phyloP scores from a whole-genome alignment of 92 coral and sea anemone genomes.

The Ricordea florida region DNA sequence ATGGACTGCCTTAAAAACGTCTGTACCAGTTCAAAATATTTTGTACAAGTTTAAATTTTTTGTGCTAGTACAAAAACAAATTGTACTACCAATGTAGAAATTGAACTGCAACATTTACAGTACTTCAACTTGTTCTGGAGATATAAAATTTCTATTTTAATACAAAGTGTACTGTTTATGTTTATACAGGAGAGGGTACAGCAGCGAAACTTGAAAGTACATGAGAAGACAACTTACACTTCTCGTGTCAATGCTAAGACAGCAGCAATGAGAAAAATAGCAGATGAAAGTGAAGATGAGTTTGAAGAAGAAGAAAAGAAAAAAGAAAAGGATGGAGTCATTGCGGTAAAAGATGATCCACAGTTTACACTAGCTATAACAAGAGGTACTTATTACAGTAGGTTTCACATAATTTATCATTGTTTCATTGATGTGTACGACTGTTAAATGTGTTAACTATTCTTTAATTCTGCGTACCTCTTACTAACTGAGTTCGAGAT shows the following conservation, averaged over 20 bases:
- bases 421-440: neutral
- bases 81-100: too few relatives aligned
- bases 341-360: constrained; percentile 98
- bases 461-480: too few relatives aligned
- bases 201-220: constrained; percentile 88
- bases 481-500: too few relatives aligned
- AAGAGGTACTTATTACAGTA: constrained; percentile 67
- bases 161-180: neutral
- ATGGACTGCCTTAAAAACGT: too few relatives aligned
- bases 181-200: constrained; percentile 72
- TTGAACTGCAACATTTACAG: too few relatives aligned
- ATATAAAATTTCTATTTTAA: too few relatives aligned
- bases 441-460: too few relatives aligned
- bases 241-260: constrained; percentile 98
- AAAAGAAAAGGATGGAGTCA: constrained; percentile 90
- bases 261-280: constrained; percentile 97
- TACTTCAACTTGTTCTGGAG: too few relatives aligned
- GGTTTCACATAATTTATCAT: neutral
- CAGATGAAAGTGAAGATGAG: constrained; percentile 81
- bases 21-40: too few relatives aligned
- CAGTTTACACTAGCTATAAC: constrained; percentile 97
- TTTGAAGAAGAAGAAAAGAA: constrained; percentile 73
- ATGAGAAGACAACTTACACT: constrained; percentile 95
- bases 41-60: too few relatives aligned
- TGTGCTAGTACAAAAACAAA: too few relatives aligned